Percentiles rank a stretch among this genome's conserved stretches.
Evolutionary conservation across 2,113 vertebrate genomes (phyloP).

Genomic region (Gulo gulo): DNA sequence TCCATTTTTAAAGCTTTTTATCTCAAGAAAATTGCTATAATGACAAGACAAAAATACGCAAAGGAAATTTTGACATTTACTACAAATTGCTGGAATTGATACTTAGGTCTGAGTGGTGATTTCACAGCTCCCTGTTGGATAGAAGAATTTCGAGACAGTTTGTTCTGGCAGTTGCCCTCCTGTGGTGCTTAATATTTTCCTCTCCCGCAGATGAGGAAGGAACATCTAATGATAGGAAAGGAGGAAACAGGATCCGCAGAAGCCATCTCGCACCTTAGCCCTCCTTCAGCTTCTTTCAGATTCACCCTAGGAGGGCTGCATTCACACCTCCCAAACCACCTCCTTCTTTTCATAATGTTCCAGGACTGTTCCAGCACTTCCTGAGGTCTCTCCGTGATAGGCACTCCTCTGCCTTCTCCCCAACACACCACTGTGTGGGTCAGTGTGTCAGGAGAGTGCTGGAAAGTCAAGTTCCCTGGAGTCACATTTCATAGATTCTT

Average conservation of each 20-base stretch:
- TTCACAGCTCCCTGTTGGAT: neutral
- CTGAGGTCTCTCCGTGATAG: neutral
- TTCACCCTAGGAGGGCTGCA: neutral
- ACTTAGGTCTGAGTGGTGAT: neutral
- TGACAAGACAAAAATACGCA: conserved; percentile 54
- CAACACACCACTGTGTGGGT: neutral
- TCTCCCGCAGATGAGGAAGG: neutral
- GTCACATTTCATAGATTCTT: neutral
- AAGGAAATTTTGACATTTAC: conserved; percentile 59
- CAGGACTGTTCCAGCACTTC: neutral
- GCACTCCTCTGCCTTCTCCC: neutral
- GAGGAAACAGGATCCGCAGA: neutral
- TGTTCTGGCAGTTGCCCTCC: conserved; percentile 44
- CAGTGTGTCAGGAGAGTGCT: neutral
- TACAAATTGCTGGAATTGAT: conserved; percentile 33
- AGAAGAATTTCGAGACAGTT: conserved; percentile 31
- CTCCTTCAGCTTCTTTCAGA: neutral
- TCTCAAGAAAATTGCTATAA: conserved; percentile 55
- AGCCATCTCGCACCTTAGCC: neutral
- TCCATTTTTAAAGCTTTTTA: conserved; percentile 56
- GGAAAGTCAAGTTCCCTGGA: neutral
- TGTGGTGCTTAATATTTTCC: conserved; percentile 1
- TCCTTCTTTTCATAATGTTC: neutral
- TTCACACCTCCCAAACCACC: neutral
- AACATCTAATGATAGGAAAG: neutral